Conservation (phyloP, 2,797 vertebrate species). For the Melanotaenia maccullochi region DNA sequence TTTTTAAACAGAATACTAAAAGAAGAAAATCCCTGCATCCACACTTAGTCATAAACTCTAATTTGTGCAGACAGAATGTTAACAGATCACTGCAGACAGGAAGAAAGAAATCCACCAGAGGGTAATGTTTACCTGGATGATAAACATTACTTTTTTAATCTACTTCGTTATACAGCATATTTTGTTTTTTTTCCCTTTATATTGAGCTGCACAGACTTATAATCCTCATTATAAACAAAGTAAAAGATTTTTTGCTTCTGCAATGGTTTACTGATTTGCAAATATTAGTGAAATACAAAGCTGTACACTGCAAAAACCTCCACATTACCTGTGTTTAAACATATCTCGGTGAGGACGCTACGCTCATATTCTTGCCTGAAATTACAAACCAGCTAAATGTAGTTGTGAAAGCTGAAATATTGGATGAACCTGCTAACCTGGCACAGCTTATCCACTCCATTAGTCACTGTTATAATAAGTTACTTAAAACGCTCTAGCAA, state of each 20-base stretch:
- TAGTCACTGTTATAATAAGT: constrained; percentile 21
- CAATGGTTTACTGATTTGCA: neutral
- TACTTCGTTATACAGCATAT: neutral
- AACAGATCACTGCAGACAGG: too few species aligned
- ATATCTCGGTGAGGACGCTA: constrained; percentile 11
- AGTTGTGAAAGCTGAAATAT: constrained; percentile 1
- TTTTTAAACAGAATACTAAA: neutral
- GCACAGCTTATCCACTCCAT: constrained; percentile 31
- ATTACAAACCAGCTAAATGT: constrained; percentile 52
- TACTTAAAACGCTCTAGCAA: constrained; percentile 11
- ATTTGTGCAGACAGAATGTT: neutral
- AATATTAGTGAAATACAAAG: constrained; percentile 30
- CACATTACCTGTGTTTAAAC: constrained; percentile 8
- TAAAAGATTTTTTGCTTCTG: constrained; percentile 7
- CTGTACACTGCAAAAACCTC: constrained; percentile 13
- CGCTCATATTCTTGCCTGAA: constrained; percentile 34
- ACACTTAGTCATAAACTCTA: neutral
- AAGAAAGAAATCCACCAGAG: neutral
- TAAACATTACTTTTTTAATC: neutral
- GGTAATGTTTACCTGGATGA: neutral
- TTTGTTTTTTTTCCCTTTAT: neutral
- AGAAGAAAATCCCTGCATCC: neutral
- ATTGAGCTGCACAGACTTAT: neutral
- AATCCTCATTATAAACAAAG: constrained; percentile 30
- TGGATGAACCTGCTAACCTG: constrained; percentile 6